A percentile compares a stretch with the other conserved stretches of the same genome.
Evolutionary conservation across 2,113 vertebrate species (phyloP).

Genomic region (Mandrillus leucophaeus): DNA sequence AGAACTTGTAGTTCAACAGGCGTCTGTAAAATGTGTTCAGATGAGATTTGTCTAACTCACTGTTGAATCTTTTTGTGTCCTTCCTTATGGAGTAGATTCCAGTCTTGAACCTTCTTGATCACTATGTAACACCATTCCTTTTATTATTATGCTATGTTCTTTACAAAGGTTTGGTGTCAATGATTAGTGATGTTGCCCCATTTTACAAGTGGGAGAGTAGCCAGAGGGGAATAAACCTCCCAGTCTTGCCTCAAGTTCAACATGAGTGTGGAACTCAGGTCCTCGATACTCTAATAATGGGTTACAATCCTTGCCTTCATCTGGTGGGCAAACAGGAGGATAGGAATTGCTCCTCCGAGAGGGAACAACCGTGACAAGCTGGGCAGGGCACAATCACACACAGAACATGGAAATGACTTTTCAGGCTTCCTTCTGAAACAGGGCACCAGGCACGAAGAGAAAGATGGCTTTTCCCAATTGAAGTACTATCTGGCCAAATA

Average conservation of each 20-base stretch:
- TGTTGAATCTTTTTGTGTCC: not conserved
- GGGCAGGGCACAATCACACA: not conserved
- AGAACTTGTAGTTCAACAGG: not conserved
- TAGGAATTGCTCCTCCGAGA: not conserved
- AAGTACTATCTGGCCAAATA: conserved; percentile 35
- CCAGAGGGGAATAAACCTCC: not conserved
- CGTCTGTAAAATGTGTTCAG: not conserved
- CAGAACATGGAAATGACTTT: not conserved
- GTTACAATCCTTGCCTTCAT: not conserved
- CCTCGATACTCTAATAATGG: not conserved
- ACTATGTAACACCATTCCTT: not conserved
- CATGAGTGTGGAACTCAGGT: not conserved
- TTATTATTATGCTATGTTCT: not conserved
- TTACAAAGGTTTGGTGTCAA: not conserved
- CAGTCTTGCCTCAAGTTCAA: not conserved
- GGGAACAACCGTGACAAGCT: not conserved
- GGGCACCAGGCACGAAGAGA: conserved; percentile 20
- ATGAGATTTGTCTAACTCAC: not conserved
- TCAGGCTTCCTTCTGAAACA: conserved; percentile 14
- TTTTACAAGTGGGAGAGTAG: not conserved
- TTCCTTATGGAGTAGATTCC: not conserved
- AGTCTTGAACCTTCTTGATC: not conserved
- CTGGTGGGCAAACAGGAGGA: not conserved
- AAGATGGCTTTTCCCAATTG: conserved; percentile 25
- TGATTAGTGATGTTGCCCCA: not conserved